Evolutionary conservation across 2,113 vertebrate genomes (phyloP), one percentile per base, ranked within the genome.

Genomic region (Natator depressus): DNA sequence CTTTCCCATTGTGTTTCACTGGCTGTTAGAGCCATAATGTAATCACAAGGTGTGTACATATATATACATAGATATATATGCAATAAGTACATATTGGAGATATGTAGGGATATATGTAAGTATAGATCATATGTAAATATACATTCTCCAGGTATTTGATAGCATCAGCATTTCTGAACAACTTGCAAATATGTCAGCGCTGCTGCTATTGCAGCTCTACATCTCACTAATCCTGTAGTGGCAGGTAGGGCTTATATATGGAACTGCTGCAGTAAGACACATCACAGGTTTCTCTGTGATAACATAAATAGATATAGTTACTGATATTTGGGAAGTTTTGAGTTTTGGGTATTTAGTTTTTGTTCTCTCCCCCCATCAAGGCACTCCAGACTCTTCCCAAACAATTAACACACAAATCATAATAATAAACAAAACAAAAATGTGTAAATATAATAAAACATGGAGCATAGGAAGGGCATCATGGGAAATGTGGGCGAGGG

Each of bases 101-200:
- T 49, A 89, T 84, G 46, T 20, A 84, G 75, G 81, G 50, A 50
- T 79, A 85, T 3, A 19, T 69, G 55, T 55, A 3, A 82, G 87
- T 95, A 91, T 90, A 89, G 72, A 72, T 24, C 95, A 69, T 3
- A 38, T 85, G 90, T 92, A 93, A 95, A 94, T 92, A 83, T 65
- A 25, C 16, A 20, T 54, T 38, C 29, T 29, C 65, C 69, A 29
- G 8, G 49, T 83, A 94, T 6, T 94, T 53, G 57, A 57, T 31
- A 87, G 50, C 57, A 57, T 27, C 54, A 82, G 51, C 76, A n/a
- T 65, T 13, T n/a, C 93, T 31, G 38, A 82, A 88, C 65, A 53
- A 79, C 79, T 90, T 95, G n/a, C 19, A 87, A 92, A 84, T 76
- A 85, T 22, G 55, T 8, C 50, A 35, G 22, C n/a, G 49, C 81